Percentiles rank a stretch among this genome's conserved stretches.
phyloP scores from a whole-genome alignment of 2,113 vertebrate species.

The Cyrtonyx montezumae region DNA sequence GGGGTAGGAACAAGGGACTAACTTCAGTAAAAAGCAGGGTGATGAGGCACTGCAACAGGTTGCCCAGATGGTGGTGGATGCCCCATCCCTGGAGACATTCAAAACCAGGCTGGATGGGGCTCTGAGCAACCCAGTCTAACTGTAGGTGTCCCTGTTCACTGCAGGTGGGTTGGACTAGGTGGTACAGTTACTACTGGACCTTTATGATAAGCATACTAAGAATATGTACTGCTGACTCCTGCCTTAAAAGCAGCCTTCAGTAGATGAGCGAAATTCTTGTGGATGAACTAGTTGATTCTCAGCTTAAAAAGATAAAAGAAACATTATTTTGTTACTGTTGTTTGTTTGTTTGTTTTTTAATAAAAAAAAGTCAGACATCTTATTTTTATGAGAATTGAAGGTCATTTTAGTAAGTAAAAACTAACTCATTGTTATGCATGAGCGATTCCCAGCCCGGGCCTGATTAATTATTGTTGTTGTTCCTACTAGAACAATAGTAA shows the following conservation, averaged over 20 bases:
- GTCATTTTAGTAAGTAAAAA: background rate
- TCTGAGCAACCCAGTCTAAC: background rate
- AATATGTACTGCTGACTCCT: background rate
- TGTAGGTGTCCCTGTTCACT: background rate
- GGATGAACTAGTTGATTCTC: background rate
- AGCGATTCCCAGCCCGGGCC: background rate
- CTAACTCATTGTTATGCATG: background rate
- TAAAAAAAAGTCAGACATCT: background rate
- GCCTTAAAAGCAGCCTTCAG: background rate
- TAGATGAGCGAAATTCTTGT: background rate
- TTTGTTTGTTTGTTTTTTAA: background rate
- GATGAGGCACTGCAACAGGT: background rate
- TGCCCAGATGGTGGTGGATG: background rate
- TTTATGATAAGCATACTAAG: background rate
- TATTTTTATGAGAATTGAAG: background rate
- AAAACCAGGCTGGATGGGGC: background rate
- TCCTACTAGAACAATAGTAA: background rate
- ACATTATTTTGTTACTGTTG: background rate
- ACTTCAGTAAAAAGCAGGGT: accelerated
- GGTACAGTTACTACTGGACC: background rate
- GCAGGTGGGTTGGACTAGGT: too few relatives aligned
- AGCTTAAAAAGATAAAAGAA: background rate
- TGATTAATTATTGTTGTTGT: constrained; percentile 3
- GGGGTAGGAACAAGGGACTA: background rate
- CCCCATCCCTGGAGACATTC: background rate